Base-by-base conservation (phyloP, 2,888 invertebrate genomes). In the Chymomyza fuscimana region DNA sequence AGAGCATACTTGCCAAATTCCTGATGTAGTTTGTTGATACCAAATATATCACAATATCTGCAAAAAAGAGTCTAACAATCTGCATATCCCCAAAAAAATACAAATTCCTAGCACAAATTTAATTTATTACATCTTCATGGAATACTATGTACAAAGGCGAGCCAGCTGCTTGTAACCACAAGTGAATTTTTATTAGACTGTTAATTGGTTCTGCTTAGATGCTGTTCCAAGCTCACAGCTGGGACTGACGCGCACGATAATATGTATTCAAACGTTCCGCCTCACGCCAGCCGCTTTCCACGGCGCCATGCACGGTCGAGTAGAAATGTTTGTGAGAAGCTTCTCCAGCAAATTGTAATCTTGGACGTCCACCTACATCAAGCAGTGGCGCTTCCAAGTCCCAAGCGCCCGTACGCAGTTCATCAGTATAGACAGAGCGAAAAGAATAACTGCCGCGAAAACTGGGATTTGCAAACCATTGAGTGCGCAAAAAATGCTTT, bases 281-380 rank as follows among this genome's bases (percentile, higher is more conserved):
- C 88, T 96, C 96, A 50, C 96, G 93, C 88, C 94, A 94, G 0
- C 96, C 96, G n/a, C 94, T 93, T 86, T 95, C 95, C 0, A 95
- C 90, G 0, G 96, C 96, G 0, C 96, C 96, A 82, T 96, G 95
- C 0, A 95, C 95, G 0, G 95, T 94, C 0, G 94, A 93, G 87
- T 94, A 95, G 83, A 93, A 93, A 78, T 94, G 93, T 61, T 93
- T 93, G 16, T 95, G 94, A 0, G 95, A 94, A 0, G 95, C 94
- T 88, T 95, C 95, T 0, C 95, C 95, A 1, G 94, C 95, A 83
- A 95, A 95, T 75, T 94, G 93, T 0, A 95, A 90, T 0, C 93
- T 90, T 40, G 95, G 93, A 64, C 91, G 91, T 50, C 90, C 91
- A 29, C 72, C 76, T 1, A 72, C 46, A 32, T 82, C 81, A 0